phyloP scores from a whole-genome alignment of 2,888 invertebrate species.

The Agrotis exclamationis region DNA sequence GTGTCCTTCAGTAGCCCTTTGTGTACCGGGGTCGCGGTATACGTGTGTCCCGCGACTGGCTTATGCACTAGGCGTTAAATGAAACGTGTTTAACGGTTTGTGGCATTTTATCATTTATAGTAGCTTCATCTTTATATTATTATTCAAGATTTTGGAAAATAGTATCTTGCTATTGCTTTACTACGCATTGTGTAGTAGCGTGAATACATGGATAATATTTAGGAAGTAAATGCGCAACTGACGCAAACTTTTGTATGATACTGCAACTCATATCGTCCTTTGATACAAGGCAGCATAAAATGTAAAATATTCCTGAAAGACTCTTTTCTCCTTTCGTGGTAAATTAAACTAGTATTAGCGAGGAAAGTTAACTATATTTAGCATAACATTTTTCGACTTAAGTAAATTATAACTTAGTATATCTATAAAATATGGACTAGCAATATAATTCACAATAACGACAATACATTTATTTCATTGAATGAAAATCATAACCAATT shows the following conservation, averaged over 20 bases:
- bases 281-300: neutral
- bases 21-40: too few relatives aligned
- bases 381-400: slow-evolving; percentile 80
- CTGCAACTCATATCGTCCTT: neutral
- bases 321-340: neutral
- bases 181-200: slow-evolving; percentile 15
- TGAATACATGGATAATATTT: neutral
- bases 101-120: neutral
- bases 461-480: slow-evolving; percentile 62
- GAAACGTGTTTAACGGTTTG: neutral
- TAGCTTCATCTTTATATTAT: neutral
- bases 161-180: slow-evolving; percentile 18
- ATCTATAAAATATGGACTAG: slow-evolving; percentile 80
- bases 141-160: neutral
- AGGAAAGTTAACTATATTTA: slow-evolving; percentile 84
- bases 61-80: neutral
- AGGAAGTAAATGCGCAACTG: neutral
- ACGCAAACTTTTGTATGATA: neutral
- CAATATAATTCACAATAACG: slow-evolving; percentile 72
- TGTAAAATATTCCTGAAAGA: neutral
- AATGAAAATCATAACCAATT: slow-evolving; percentile 57
- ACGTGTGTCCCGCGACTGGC: too few relatives aligned
- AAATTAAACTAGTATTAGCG: slow-evolving; percentile 69
- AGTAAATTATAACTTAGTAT: slow-evolving; percentile 74
- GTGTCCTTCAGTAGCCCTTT: too few relatives aligned